phyloP scores from a whole-genome alignment of 1,140 invertebrate species.

The Dolichoris vasculosae region DNA sequence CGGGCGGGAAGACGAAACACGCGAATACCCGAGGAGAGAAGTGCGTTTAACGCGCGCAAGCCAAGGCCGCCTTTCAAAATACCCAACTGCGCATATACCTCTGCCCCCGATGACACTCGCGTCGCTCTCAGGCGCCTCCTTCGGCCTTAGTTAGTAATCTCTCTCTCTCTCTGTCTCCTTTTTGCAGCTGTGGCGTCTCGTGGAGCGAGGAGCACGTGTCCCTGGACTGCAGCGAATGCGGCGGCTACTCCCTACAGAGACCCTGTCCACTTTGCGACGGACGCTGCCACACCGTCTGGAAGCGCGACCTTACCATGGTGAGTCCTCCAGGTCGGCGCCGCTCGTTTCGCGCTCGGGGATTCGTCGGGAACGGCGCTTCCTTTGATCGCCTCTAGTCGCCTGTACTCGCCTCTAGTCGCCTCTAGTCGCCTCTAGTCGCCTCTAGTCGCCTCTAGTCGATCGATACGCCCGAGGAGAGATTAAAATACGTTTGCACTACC shows the following conservation, averaged over 20 bases:
- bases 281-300: conserved; percentile 83
- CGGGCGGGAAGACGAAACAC: not conserved
- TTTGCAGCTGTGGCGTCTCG: conserved; percentile 83
- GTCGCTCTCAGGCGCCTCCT: not conserved
- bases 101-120: not conserved
- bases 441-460: too few species aligned
- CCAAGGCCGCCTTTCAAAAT: not conserved
- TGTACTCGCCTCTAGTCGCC: too few species aligned
- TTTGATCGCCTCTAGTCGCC: too few species aligned
- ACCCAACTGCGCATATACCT: not conserved
- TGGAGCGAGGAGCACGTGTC: conserved; percentile 88
- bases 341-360: too few species aligned
- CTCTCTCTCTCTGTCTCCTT: not conserved
- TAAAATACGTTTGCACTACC: too few species aligned
- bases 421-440: too few species aligned
- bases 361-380: too few species aligned
- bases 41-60: not conserved
- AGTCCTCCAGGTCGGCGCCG: conserved; percentile 61
- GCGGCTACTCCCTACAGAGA: conserved; percentile 84
- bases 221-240: conserved; percentile 87
- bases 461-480: not conserved
- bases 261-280: conserved; percentile 87
- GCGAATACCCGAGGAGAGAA: not conserved
- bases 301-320: conserved; percentile 85
- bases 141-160: too few species aligned